Conservation (phyloP, 2,113 vertebrate genomes). For the human (Homo sapiens) region GRCh38 chr18:38947501-38948000, state of each 20-base stretch:
- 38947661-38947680: background rate
- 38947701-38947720: background rate
- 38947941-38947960: conserved; percentile 60
- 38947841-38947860: conserved; percentile 78
- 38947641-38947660: background rate
- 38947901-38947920: conserved; percentile 60
- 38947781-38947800: conserved; percentile 44
- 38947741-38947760: background rate
- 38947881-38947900: conserved; percentile 74
- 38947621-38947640: background rate
- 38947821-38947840: conserved; percentile 82
- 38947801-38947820: conserved; percentile 53
- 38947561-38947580: background rate
- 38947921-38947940: conserved; percentile 69
- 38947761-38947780: conserved; percentile 29
- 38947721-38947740: background rate
- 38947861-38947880: conserved; percentile 75
- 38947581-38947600: background rate
- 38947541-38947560: background rate
- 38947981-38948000: conserved; percentile 56
- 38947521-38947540: background rate
- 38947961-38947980: conserved; percentile 53
- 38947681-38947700: background rate
- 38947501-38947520: background rate
- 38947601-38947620: background rate